A percentile compares a stretch with the other conserved stretches of the same genome.
phyloP scores from a whole-genome alignment of 2,113 vertebrate genomes.

The Noctilio leporinus region DNA sequence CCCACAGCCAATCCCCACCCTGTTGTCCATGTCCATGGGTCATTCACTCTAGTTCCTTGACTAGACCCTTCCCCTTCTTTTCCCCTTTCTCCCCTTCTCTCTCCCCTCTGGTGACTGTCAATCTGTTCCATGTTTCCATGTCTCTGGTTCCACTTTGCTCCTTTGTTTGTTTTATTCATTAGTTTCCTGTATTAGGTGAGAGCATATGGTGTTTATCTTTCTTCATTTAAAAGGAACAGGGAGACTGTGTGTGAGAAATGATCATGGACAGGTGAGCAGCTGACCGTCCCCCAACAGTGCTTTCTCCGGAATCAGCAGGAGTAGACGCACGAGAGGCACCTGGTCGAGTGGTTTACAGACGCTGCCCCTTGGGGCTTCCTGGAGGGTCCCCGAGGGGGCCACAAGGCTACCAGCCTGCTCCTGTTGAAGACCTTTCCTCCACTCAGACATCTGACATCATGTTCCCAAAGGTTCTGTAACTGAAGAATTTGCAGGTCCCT shows the following conservation, averaged over 20 bases:
- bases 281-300: accelerated
- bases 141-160: no score
- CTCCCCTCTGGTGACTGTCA: no score
- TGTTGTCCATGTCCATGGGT: no score
- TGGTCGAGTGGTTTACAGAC: neutral
- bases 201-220: no score
- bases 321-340: neutral
- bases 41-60: no score
- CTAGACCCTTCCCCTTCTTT: no score
- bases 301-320: neutral
- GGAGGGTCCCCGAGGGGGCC: neutral
- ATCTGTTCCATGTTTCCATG: no score
- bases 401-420: neutral
- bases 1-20: no score
- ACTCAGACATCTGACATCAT: neutral
- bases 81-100: no score
- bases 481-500: neutral
- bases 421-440: neutral
- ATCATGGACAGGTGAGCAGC: neutral
- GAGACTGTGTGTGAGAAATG: neutral
- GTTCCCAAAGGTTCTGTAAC: neutral
- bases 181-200: no score
- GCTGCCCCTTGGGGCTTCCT: neutral
- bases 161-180: no score
- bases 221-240: neutral